phyloP scores from a whole-genome alignment of 1,140 invertebrate species.

The Aphaenogaster ashmeadi region DNA sequence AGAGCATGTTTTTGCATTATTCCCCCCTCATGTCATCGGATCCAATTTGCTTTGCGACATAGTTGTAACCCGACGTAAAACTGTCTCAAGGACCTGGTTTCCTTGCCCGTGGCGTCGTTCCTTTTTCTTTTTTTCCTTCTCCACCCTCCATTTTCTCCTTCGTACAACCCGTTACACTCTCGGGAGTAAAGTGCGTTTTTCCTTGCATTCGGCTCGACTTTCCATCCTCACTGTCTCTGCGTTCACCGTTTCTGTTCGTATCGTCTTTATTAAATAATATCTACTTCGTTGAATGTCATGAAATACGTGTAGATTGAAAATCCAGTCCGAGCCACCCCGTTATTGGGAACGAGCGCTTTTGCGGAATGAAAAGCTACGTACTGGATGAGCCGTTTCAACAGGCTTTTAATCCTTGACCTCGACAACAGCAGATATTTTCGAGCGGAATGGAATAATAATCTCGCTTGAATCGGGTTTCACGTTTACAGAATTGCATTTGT shows the following conservation, averaged over 20 bases:
- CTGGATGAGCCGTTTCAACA: conserved; percentile 21
- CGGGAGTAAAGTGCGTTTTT: conserved; percentile 20
- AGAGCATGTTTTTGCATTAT: conserved; percentile 55
- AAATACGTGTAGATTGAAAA: conserved; percentile 33
- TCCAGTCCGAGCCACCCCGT: background rate
- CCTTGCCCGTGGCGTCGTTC: conserved; percentile 4
- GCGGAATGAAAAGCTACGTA: conserved; percentile 28
- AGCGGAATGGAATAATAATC: conserved; percentile 33
- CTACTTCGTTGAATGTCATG: conserved; percentile 20
- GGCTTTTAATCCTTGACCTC: conserved; percentile 32
- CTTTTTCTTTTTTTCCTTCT: background rate
- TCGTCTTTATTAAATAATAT: conserved; percentile 54
- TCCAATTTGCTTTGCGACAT: conserved; percentile 56
- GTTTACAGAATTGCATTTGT: background rate
- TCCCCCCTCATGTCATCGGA: conserved; percentile 54
- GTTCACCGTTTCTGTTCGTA: background rate
- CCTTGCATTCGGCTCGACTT: conserved; percentile 10
- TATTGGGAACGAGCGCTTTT: conserved; percentile 6
- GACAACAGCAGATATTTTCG: conserved; percentile 21
- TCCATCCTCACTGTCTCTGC: background rate
- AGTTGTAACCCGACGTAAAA: conserved; percentile 51
- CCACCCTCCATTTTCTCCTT: conserved; percentile 33
- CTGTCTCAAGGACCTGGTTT: conserved; percentile 42
- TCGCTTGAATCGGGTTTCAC: background rate
- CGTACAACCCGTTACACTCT: conserved; percentile 29